Conservation (phyloP, 2,113 vertebrate genomes). For the Elephantulus edwardii region DNA sequence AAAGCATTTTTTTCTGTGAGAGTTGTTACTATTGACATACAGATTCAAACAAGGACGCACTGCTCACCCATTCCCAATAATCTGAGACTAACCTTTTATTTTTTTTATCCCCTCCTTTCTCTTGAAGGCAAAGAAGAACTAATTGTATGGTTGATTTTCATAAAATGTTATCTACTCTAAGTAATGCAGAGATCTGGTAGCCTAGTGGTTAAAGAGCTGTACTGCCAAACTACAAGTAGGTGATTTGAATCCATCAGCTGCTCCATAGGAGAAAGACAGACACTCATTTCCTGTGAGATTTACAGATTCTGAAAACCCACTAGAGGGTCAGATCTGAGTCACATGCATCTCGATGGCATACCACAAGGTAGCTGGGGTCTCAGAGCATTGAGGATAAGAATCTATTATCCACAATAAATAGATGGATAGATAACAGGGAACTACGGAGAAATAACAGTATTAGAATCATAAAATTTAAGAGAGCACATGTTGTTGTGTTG, state of each 20-base stretch:
- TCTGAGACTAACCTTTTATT: neutral
- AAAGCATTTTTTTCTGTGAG: neutral
- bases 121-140: slow-evolving; percentile 33
- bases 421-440: neutral
- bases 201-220: too few relatives aligned
- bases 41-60: slow-evolving; percentile 40
- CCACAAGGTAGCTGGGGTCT: slow-evolving; percentile 17
- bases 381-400: slow-evolving; percentile 4
- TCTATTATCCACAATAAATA: neutral
- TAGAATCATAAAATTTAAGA: neutral
- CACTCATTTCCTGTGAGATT: too few relatives aligned
- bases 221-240: too few relatives aligned
- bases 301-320: too few relatives aligned
- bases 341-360: too few relatives aligned
- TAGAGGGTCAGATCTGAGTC: too few relatives aligned
- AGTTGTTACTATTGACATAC: neutral
- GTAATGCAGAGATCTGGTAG: too few relatives aligned
- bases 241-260: too few relatives aligned
- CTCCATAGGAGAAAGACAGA: too few relatives aligned
- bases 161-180: slow-evolving; percentile 54
- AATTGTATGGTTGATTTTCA: neutral
- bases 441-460: neutral
- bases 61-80: neutral
- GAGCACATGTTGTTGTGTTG: too few relatives aligned
- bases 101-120: neutral